Conservation (phyloP, 2,113 vertebrate species). For the Hippocampus comes region DNA sequence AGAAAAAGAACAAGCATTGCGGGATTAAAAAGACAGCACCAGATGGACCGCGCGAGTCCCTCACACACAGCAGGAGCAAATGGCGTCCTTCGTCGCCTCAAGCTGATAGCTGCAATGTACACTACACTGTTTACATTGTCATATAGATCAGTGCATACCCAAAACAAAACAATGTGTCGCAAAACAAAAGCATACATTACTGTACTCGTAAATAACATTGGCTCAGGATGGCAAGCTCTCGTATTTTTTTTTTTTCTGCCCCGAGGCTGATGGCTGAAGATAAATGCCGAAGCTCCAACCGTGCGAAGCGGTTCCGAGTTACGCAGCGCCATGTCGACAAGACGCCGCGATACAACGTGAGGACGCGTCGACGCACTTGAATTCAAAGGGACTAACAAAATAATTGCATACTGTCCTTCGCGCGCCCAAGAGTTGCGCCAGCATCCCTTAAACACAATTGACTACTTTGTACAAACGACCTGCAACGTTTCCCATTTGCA, state of each 20-base stretch:
- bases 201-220: constrained; percentile 38
- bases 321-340: constrained; percentile 59
- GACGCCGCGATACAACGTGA: constrained; percentile 26
- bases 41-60: constrained; percentile 43
- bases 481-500: constrained; percentile 55
- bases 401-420: constrained; percentile 40
- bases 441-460: constrained; percentile 11
- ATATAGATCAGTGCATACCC: constrained; percentile 41
- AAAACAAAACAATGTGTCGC: constrained; percentile 27
- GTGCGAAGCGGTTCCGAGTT: constrained; percentile 37
- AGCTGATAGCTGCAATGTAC: constrained; percentile 44
- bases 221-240: constrained; percentile 48
- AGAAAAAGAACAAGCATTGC: constrained; percentile 27
- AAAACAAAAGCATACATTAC: constrained; percentile 21
- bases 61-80: constrained; percentile 50
- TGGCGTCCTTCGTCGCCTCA: constrained; percentile 55
- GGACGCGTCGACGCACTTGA: constrained; percentile 5
- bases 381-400: not conserved
- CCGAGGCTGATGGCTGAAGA: constrained; percentile 39
- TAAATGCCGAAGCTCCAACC: constrained; percentile 57
- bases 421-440: constrained; percentile 33
- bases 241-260: constrained; percentile 25
- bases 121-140: constrained; percentile 52
- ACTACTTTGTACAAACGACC: constrained; percentile 19
- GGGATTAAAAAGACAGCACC: constrained; percentile 52